A percentile compares a stretch with the other conserved stretches of the same genome.
These are phyloP conservation scores for Neoscelio sp. DNA, from an alignment of 2,888 invertebrate genomes.

Conservation along the genomic window DNA sequence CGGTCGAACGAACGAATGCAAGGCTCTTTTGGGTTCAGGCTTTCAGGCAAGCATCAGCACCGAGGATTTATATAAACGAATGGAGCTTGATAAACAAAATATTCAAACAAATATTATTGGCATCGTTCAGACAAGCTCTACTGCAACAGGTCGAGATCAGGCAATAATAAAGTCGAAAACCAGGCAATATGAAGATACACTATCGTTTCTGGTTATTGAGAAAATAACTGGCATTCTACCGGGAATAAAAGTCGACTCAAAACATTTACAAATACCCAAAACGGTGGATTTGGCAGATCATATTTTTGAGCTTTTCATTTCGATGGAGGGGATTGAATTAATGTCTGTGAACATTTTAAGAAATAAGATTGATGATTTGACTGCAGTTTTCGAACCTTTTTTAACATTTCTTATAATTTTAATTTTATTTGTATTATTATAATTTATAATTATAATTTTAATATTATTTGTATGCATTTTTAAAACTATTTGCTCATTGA, in stretches of 20 bases:
- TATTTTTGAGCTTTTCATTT: too few species aligned
- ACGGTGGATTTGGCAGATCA: conserved; percentile 21
- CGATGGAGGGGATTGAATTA: too few species aligned
- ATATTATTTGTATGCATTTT: too few species aligned
- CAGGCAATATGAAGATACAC: not conserved
- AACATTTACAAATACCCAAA: not conserved
- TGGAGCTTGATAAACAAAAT: not conserved
- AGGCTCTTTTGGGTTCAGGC: conserved; percentile 54
- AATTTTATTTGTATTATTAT: too few species aligned
- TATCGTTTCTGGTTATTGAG: conserved; percentile 5
- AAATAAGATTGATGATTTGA: too few species aligned
- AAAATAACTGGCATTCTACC: conserved; percentile 10
- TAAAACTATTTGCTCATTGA: too few species aligned
- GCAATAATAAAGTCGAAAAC: not conserved
- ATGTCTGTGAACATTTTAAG: too few species aligned
- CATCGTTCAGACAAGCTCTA: conserved; percentile 3
- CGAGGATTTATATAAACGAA: conserved; percentile 11
- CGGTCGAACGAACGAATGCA: conserved; percentile 18
- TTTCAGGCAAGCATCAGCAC: conserved; percentile 56
- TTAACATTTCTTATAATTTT: too few species aligned
- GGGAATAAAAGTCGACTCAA: not conserved
- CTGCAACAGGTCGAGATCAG: not conserved
- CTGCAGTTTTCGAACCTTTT: too few species aligned
- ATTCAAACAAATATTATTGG: conserved; percentile 7
- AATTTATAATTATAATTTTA: too few species aligned